A percentile compares a stretch with the other conserved stretches of the same genome.
phyloP scores from a whole-genome alignment of 2,113 vertebrate species.

The Ictidomys tridecemlineatus region DNA sequence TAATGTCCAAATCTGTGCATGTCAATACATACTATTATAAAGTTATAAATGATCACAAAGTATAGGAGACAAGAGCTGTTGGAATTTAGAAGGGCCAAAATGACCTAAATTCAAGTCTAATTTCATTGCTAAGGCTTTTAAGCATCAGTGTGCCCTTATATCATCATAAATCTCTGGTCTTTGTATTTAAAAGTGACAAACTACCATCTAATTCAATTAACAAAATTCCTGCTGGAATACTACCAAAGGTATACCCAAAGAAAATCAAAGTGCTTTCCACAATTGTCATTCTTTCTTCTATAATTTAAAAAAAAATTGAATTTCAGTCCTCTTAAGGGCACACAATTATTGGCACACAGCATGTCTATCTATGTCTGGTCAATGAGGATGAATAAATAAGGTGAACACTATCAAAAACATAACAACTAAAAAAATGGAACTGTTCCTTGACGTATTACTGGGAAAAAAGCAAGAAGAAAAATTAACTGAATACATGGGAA shows the following conservation, averaged over 20 bases:
- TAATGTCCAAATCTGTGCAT: background rate
- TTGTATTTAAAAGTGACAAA: background rate
- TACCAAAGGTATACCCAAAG: background rate
- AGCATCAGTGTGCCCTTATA: background rate
- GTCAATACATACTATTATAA: background rate
- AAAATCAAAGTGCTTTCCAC: slow-evolving; percentile 34
- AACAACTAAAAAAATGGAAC: background rate
- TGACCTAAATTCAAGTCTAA: background rate
- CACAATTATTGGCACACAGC: background rate
- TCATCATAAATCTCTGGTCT: background rate
- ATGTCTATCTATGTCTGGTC: background rate
- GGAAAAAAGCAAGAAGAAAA: background rate
- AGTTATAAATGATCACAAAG: background rate
- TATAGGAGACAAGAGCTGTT: background rate
- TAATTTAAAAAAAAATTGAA: background rate
- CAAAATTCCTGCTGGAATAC: background rate
- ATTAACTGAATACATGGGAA: background rate
- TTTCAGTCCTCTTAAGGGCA: background rate
- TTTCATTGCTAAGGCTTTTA: background rate
- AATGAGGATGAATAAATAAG: background rate
- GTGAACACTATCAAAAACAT: background rate
- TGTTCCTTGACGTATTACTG: background rate
- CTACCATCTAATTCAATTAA: background rate
- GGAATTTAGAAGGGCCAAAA: background rate
- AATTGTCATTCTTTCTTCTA: background rate